phyloP scores from a whole-genome alignment of 2,797 vertebrate genomes.

The Atherinosoma microstoma region DNA sequence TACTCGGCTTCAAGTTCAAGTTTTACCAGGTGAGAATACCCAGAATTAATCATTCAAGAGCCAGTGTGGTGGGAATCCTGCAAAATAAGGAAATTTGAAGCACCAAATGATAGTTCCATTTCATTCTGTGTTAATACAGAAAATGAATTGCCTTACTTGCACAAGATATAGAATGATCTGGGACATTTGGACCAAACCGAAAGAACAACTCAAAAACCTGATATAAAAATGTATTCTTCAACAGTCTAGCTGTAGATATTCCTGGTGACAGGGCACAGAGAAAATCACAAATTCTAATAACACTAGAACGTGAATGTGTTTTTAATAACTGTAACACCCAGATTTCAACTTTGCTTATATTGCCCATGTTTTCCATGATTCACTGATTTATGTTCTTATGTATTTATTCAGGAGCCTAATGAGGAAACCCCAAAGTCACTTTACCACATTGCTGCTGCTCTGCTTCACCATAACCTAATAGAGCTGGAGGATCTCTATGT shows the following conservation, averaged over 20 bases:
- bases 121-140: too few species aligned
- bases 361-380: conserved; percentile 1
- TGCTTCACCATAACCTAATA: conserved; percentile 96
- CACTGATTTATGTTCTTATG: neutral
- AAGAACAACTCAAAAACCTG: too few species aligned
- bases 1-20: conserved; percentile 98
- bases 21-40: conserved; percentile 92
- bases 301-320: neutral
- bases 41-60: neutral
- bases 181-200: too few species aligned
- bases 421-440: conserved; percentile 96
- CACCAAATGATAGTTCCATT: too few species aligned
- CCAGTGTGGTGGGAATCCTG: neutral
- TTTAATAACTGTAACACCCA: neutral
- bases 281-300: neutral
- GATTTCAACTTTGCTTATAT: neutral
- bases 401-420: conserved; percentile 90
- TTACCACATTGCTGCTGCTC: conserved; percentile 96
- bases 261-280: neutral
- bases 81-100: neutral
- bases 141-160: too few species aligned
- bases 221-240: neutral
- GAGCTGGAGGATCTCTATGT: conserved; percentile 97
- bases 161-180: too few species aligned
- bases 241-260: neutral